Conservation (phyloP, 2,888 invertebrate genomes). For the Agapostemon virescens region DNA sequence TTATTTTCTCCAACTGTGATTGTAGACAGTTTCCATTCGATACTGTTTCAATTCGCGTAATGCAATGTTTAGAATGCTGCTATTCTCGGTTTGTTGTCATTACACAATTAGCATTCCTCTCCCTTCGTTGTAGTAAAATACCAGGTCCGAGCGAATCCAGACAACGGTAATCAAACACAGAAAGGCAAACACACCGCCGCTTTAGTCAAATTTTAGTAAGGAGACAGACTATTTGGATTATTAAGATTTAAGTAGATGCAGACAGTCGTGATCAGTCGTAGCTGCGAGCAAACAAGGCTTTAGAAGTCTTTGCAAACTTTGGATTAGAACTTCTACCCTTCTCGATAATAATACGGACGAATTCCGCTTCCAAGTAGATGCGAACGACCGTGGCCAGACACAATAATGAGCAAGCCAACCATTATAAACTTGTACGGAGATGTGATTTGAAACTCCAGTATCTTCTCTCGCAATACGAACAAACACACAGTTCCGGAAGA, state of each 20-base stretch:
- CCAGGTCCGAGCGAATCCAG: neutral
- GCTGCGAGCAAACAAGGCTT: too few species aligned
- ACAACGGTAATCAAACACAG: neutral
- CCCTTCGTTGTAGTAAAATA: neutral
- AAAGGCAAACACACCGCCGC: neutral
- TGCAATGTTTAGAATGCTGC: neutral
- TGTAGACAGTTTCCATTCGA: too few species aligned
- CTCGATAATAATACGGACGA: too few species aligned
- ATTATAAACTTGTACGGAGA: neutral
- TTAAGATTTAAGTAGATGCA: neutral
- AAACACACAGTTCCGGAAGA: too few species aligned
- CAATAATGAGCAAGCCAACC: neutral
- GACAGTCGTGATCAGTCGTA: neutral
- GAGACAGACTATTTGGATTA: too few species aligned
- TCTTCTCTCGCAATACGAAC: too few species aligned
- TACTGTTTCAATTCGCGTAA: neutral
- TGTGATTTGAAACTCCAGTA: too few species aligned
- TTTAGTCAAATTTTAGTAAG: too few species aligned
- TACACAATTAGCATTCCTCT: neutral
- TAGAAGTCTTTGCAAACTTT: too few species aligned
- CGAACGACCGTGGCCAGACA: neutral
- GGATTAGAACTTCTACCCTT: too few species aligned
- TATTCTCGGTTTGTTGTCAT: neutral
- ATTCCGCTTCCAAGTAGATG: neutral
- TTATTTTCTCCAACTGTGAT: too few species aligned